These are phyloP conservation scores for Telenomus remus DNA, from an alignment of 1,140 invertebrate species.

Conservation along the genomic window DNA sequence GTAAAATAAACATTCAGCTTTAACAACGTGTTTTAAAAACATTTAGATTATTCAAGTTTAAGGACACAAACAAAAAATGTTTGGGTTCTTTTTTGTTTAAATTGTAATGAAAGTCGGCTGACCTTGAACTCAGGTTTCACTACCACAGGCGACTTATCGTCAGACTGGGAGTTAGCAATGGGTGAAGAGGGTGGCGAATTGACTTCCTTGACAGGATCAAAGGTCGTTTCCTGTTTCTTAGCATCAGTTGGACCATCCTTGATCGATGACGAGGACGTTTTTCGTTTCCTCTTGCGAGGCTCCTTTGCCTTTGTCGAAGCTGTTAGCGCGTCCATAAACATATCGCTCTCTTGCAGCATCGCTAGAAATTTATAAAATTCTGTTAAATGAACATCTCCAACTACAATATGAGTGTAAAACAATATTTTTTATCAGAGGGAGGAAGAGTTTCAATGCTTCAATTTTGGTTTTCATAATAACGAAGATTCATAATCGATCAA, in stretches of 20 bases:
- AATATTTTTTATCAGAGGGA: background rate
- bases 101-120: too few relatives aligned
- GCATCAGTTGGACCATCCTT: slow-evolving; percentile 77
- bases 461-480: background rate
- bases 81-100: too few relatives aligned
- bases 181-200: slow-evolving; percentile 69
- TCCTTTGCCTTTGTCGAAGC: slow-evolving; percentile 85
- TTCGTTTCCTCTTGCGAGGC: slow-evolving; percentile 84
- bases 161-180: slow-evolving; percentile 57
- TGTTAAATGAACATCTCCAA: background rate
- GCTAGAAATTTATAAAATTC: slow-evolving; percentile 75
- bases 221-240: slow-evolving; percentile 74
- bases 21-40: background rate
- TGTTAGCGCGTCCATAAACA: slow-evolving; percentile 93
- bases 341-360: slow-evolving; percentile 89
- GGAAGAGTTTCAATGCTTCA: slow-evolving; percentile 9
- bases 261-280: slow-evolving; percentile 76
- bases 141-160: slow-evolving; percentile 76
- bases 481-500: too few relatives aligned
- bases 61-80: too few relatives aligned
- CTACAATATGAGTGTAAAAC: background rate
- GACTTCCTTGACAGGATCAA: slow-evolving; percentile 65
- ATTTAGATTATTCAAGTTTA: slow-evolving; percentile 5
- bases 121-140: slow-evolving; percentile 77
- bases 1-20: slow-evolving; percentile 34